phyloP scores from a whole-genome alignment of 2,888 invertebrate genomes.

The Mayetiola destructor region DNA sequence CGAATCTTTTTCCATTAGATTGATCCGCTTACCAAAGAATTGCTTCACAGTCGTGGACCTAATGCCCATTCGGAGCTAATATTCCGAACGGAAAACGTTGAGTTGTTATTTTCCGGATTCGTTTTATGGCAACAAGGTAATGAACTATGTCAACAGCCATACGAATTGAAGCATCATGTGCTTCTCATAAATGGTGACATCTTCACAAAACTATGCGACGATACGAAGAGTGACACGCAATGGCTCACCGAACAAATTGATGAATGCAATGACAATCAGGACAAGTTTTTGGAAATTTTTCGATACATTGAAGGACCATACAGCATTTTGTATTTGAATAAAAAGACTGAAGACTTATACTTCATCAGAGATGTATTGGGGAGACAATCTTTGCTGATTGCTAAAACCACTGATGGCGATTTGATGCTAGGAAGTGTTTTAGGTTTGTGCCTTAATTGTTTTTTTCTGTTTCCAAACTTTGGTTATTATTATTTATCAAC shows the following conservation, averaged over 20 bases:
- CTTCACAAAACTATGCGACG: conserved; percentile 41
- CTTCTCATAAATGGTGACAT: conserved; percentile 85
- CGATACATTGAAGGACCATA: conserved; percentile 63
- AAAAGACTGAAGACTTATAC: conserved; percentile 43
- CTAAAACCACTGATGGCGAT: conserved; percentile 32
- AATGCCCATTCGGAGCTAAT: conserved; percentile 16
- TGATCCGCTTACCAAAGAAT: conserved; percentile 8
- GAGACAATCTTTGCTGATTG: conserved; percentile 64
- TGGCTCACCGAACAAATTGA: conserved; percentile 36
- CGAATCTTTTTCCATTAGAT: conserved; percentile 5
- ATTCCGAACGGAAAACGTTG: background rate
- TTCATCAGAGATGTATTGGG: conserved; percentile 79
- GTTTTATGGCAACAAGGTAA: conserved; percentile 79
- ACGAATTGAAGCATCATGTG: conserved; percentile 43
- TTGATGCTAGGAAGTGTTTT: conserved; percentile 42
- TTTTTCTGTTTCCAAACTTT: too few relatives aligned
- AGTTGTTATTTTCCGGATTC: conserved; percentile 33
- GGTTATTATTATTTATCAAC: background rate
- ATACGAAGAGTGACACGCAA: conserved; percentile 39
- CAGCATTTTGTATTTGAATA: conserved; percentile 63
- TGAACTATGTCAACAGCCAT: conserved; percentile 50
- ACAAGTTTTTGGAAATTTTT: conserved; percentile 34
- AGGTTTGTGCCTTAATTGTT: conserved; percentile 24
- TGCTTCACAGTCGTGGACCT: conserved; percentile 23
- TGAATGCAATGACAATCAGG: conserved; percentile 22